Conservation (phyloP, 2,888 invertebrate species). For the Sesia bembeciformis region DNA sequence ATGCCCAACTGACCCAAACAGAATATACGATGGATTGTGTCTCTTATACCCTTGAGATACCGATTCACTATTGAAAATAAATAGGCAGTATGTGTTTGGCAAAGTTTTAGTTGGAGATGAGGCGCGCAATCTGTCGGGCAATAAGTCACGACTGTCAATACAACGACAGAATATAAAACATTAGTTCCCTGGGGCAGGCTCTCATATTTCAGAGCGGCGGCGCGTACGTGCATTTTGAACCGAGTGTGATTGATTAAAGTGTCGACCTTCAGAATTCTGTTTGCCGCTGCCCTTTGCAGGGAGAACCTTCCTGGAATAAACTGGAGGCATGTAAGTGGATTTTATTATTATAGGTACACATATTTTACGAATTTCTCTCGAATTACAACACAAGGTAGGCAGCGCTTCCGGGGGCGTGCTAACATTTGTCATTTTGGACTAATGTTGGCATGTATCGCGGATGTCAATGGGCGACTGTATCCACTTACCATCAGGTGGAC, state of each 20-base stretch:
- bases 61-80: conserved; percentile 7
- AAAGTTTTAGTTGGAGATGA: conserved; percentile 10
- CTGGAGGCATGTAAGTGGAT: too few species aligned
- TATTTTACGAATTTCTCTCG: too few species aligned
- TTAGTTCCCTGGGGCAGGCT: conserved; percentile 39
- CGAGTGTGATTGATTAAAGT: conserved; percentile 55
- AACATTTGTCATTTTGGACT: too few species aligned
- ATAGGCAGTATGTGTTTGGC: conserved; percentile 8
- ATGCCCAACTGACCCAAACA: neutral
- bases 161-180: conserved; percentile 59
- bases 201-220: conserved; percentile 41
- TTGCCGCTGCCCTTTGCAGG: neutral
- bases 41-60: conserved; percentile 5
- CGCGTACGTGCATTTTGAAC: conserved; percentile 48
- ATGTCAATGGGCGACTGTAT: too few species aligned
- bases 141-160: conserved; percentile 62
- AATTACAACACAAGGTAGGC: too few species aligned
- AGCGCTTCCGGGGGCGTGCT: too few species aligned
- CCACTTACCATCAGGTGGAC: too few species aligned
- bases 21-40: conserved; percentile 6
- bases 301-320: too few species aligned
- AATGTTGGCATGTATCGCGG: too few species aligned
- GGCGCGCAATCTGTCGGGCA: conserved; percentile 40
- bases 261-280: conserved; percentile 32
- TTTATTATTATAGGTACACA: too few species aligned